phyloP scores from a whole-genome alignment of 2,113 vertebrate species.

The Pseudolaguvia tuberculata region DNA sequence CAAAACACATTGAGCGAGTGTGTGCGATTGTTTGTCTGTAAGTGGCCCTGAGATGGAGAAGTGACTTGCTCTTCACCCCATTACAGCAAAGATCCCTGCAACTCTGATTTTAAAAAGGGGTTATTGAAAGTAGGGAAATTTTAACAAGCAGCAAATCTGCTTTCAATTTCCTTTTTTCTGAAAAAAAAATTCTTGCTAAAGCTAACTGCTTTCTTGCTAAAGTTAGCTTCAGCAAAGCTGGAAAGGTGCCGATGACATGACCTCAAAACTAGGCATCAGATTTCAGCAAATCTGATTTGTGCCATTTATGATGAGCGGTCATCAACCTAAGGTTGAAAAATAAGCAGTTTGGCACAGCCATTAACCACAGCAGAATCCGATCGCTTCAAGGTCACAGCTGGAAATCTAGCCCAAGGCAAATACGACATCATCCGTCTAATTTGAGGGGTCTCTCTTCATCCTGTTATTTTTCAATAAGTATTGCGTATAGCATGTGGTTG shows the following conservation, averaged over 20 bases:
- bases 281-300: slow-evolving; percentile 26
- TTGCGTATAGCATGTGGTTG: neutral
- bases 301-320: slow-evolving; percentile 4
- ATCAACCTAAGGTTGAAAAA: slow-evolving; percentile 26
- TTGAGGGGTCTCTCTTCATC: neutral
- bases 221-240: neutral
- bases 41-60: no score
- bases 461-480: no score
- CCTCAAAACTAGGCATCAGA: slow-evolving; percentile 3
- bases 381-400: slow-evolving; percentile 5
- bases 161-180: neutral
- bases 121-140: neutral
- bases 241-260: neutral
- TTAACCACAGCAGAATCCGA: slow-evolving; percentile 27
- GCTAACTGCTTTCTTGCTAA: no score
- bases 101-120: no score
- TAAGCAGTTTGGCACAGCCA: slow-evolving; percentile 14
- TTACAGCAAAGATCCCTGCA: no score
- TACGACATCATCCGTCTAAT: neutral
- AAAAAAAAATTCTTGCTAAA: neutral
- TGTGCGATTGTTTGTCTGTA: no score
- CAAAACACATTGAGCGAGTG: no score
- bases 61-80: no score
- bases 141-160: neutral
- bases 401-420: slow-evolving; percentile 17